A percentile compares a stretch with the other conserved stretches of the same genome.
phyloP scores from a whole-genome alignment of 2,113 vertebrate genomes.

The Gorilla gorilla region DNA sequence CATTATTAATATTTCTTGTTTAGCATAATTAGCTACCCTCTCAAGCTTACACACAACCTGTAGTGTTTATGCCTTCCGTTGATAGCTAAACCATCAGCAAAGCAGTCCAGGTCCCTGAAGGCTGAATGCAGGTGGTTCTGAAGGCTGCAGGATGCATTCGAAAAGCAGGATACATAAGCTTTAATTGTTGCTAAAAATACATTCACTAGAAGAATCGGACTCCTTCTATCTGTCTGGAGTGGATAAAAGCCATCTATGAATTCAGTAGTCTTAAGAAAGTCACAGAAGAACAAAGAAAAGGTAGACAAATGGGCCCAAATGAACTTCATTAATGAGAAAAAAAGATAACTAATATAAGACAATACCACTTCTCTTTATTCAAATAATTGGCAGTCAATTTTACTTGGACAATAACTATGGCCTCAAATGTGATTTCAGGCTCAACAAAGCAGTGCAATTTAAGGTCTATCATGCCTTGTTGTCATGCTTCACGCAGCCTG shows the following conservation, averaged over 20 bases:
- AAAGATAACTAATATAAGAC: not conserved
- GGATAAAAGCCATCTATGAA: constrained; percentile 39
- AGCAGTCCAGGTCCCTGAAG: constrained; percentile 41
- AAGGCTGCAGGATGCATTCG: not conserved
- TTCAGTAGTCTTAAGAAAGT: constrained; percentile 28
- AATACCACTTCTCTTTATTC: constrained; percentile 19
- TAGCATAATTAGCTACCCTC: constrained; percentile 58
- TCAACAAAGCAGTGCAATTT: constrained; percentile 28
- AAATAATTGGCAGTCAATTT: constrained; percentile 34
- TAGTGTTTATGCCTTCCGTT: constrained; percentile 16
- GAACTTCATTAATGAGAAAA: constrained; percentile 9
- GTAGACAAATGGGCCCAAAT: not conserved
- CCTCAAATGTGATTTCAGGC: constrained; percentile 49
- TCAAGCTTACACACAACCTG: constrained; percentile 41
- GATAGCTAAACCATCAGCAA: constrained; percentile 38
- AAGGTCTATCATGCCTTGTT: not conserved
- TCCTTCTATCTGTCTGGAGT: not conserved
- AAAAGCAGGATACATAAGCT: constrained; percentile 43
- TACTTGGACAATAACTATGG: not conserved
- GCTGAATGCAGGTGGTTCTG: constrained; percentile 57
- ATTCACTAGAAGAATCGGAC: not conserved
- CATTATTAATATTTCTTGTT: constrained; percentile 54
- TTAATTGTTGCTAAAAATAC: constrained; percentile 65
- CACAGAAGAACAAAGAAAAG: constrained; percentile 6
- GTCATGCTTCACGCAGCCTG: not conserved